Evolutionary conservation across 2,888 invertebrate genomes (phyloP), one percentile per base, ranked within the genome.

Genomic region (Operophtera brumata): DNA sequence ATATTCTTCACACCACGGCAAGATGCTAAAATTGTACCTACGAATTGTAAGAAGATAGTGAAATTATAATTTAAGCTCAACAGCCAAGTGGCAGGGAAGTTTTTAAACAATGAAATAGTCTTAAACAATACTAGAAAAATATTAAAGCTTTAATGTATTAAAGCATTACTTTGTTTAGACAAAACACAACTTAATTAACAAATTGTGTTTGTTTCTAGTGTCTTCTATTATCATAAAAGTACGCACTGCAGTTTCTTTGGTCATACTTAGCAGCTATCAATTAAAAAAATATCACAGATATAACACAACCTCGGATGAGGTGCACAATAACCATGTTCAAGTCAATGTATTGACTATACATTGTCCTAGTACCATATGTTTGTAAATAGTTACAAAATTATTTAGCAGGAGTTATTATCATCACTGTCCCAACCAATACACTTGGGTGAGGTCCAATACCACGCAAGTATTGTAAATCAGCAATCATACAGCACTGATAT

Each of bases 281-380:
- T 67, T 70, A 63, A 64, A 64, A 71, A 67, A 71, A 71, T 78
- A 78, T 78, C 78, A 78, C 78, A 78, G 78, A 67, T 64, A 58
- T 66, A 65, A 67, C 66, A 75, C 75, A 77, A 73, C 71, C 63
- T 62, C 55, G 59, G 40, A 47, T 20, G 52, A 66, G 70, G 70
- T 70, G 70, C 64, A 70, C 64, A 56, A 37, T 14, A 52, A 40
- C 49, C 41, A 46, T 47, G 41, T 30, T 9, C 7, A 30, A 8
- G 30, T 54, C 34, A 36, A 26, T 50, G 49, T 49, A n/a, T n/a
- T n/a, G n/a, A n/a, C 35, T 40, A 39, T 39, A 10, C 20, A 49
- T 30, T 26, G 10, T 54, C 13, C 20, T 13, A 41, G 25, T 37
- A 35, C 26, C 14, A 47, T 28, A 52, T 7, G 30, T 42, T 39